Percentiles rank a stretch among this genome's conserved stretches.
These are phyloP conservation scores for Gobionotothen gibberifrons DNA, from an alignment of 2,797 vertebrate species.

Conservation along the genomic window DNA sequence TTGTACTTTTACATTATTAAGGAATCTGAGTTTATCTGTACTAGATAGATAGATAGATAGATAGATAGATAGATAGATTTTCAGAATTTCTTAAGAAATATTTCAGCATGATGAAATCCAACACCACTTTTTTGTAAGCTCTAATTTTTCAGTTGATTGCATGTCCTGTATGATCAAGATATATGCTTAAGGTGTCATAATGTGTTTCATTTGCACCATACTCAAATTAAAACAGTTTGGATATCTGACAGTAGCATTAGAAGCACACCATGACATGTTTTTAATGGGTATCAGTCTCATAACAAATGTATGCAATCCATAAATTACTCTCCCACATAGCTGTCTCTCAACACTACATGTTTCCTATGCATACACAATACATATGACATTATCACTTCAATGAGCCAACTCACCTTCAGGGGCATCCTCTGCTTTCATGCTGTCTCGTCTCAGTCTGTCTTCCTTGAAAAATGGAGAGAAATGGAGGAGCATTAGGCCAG, in stretches of 20 bases:
- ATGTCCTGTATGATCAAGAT: neutral
- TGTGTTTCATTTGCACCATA: conserved; percentile 35
- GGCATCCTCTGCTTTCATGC: conserved; percentile 84
- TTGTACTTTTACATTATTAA: neutral
- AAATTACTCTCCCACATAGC: conserved; percentile 25
- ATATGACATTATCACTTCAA: conserved; percentile 37
- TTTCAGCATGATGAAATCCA: conserved; percentile 39
- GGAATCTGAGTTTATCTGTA: too few relatives aligned
- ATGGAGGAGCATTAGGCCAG: conserved; percentile 52
- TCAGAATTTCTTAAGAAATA: conserved; percentile 7
- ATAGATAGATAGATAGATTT: neutral
- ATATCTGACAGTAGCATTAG: neutral
- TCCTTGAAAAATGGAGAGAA: conserved; percentile 70
- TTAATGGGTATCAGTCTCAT: conserved; percentile 22
- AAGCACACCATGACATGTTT: conserved; percentile 13
- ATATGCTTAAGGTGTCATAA: conserved; percentile 18
- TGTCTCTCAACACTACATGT: conserved; percentile 21
- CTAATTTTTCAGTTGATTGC: conserved; percentile 2
- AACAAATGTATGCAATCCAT: conserved; percentile 34
- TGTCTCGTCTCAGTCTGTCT: conserved; percentile 76
- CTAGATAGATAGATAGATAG: too few relatives aligned
- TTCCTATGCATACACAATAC: conserved; percentile 25
- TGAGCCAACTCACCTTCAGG: conserved; percentile 82
- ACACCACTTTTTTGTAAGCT: conserved; percentile 18
- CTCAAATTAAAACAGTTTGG: neutral